These are phyloP conservation scores for Hemiscyllium ocellatum DNA, from an alignment of 2,113 vertebrate species.

Conservation along the genomic window DNA sequence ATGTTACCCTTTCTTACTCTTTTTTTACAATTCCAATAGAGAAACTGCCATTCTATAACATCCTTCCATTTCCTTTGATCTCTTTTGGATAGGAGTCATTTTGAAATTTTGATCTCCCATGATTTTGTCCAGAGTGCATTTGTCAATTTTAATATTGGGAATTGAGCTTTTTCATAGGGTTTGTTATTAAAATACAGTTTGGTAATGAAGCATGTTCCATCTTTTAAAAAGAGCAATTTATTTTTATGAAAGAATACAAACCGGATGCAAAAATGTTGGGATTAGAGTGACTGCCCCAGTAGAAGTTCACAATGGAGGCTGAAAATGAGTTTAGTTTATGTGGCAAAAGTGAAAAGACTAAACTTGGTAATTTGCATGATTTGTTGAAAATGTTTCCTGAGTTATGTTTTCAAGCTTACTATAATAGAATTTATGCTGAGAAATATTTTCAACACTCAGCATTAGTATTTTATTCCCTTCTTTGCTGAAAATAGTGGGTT, in stretches of 20 bases:
- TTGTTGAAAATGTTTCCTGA: neutral
- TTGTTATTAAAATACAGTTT: neutral
- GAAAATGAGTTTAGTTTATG: neutral
- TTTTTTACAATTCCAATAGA: neutral
- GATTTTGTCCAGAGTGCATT: neutral
- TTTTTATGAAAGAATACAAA: neutral
- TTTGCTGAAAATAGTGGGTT: neutral
- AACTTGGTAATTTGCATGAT: neutral
- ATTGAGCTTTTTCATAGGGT: neutral
- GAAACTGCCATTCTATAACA: neutral
- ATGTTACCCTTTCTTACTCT: neutral
- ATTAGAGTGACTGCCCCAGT: neutral
- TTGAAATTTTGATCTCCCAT: neutral
- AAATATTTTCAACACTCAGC: neutral
- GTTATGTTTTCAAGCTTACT: neutral
- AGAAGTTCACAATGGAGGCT: neutral
- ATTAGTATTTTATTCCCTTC: neutral
- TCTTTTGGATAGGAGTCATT: neutral
- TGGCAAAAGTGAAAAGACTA: neutral
- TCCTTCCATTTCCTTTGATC: neutral
- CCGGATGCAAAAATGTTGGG: neutral
- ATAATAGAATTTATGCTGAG: too few relatives aligned
- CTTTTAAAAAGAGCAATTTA: neutral
- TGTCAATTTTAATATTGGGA: neutral
- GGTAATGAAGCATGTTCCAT: neutral